Base-by-base conservation (phyloP, 53 echinoderm and acorn worm genomes). In the Temnopleurus reevesii region DNA sequence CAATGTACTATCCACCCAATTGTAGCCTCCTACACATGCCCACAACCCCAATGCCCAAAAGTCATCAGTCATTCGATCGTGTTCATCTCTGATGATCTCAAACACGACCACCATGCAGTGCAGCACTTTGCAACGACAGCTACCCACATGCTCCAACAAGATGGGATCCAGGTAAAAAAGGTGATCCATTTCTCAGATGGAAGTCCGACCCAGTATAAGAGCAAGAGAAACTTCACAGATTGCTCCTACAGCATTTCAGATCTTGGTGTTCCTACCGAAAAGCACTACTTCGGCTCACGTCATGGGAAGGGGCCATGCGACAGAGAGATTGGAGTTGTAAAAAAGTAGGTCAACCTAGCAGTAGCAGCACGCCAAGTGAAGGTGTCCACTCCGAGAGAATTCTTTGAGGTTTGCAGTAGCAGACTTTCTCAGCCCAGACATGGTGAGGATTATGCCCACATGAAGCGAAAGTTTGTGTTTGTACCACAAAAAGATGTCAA, bases 161-260 rank as follows among this genome's bases (percentile, higher is more conserved):
- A 84, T n/a, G 95, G 91, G 28, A 29, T 94, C 24, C 25, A 27
- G 4, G 53, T 92, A 12, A 21, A 76, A 76, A 89, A 54, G 44
- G 26, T 91, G 38, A 53, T 92, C 28, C 95, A 94, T 31, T 94
- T 89, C 46, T 45, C 92, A 6, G 94, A 92, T 80, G 94, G 94
- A 2, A 34, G 57, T 23, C 65, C 90, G 0, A 46, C 82, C 12
- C 92, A 94, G 24, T 94, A 92, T 26, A 92, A 92, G 82, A 86
- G 92, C n/a, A 90, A 88, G 30, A 76, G 53, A 6, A 90, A 86
- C 81, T 92, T 92, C 66, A 45, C 46, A 26, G 94, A 94, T 76
- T 34, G 51, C 15, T 92, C 86, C 8, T 55, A 79, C 64, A 54
- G 55, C 0, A 55, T 41, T 38, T 0, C 51, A 8, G 93, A 93